Conservation (phyloP, 2,888 invertebrate genomes). For the Gandaritis pyraliata region DNA sequence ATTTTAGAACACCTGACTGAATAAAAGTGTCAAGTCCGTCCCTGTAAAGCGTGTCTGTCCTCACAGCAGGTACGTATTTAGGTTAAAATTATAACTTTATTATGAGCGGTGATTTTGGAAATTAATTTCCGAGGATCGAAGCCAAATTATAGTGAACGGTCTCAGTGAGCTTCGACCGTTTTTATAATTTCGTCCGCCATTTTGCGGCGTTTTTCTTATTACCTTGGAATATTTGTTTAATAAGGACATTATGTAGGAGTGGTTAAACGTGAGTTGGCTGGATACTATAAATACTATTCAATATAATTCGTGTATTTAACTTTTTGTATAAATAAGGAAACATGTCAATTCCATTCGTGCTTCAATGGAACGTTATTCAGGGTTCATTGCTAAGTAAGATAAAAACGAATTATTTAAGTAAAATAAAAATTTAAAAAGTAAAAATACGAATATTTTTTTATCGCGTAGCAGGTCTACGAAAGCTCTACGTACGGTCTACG, state of each 20-base stretch:
- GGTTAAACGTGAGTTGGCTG: conserved; percentile 23
- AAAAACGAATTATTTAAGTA: too few species aligned
- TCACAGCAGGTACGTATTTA: conserved; percentile 69
- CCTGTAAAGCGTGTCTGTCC: conserved; percentile 60
- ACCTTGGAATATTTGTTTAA: conserved; percentile 38
- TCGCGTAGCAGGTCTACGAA: too few species aligned
- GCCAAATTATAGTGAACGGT: conserved; percentile 68
- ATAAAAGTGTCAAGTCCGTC: conserved; percentile 47
- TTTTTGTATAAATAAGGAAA: conserved; percentile 1
- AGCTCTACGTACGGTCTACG: too few species aligned
- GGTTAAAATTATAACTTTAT: conserved; percentile 80
- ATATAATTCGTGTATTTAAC: not conserved
- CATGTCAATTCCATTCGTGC: not conserved
- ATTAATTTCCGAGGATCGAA: conserved; percentile 81
- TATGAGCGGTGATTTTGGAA: conserved; percentile 77
- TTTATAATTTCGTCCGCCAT: conserved; percentile 29
- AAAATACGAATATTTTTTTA: too few species aligned
- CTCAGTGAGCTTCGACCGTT: conserved; percentile 41
- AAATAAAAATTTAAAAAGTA: too few species aligned
- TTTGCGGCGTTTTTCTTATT: conserved; percentile 33
- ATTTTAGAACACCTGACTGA: too few species aligned
- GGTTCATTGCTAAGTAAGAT: too few species aligned
- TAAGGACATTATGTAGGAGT: conserved; percentile 30
- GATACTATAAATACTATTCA: conserved; percentile 6
- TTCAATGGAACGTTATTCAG: too few species aligned